phyloP scores from a whole-genome alignment of 2,113 vertebrate genomes.

The Maccullochella peelii region DNA sequence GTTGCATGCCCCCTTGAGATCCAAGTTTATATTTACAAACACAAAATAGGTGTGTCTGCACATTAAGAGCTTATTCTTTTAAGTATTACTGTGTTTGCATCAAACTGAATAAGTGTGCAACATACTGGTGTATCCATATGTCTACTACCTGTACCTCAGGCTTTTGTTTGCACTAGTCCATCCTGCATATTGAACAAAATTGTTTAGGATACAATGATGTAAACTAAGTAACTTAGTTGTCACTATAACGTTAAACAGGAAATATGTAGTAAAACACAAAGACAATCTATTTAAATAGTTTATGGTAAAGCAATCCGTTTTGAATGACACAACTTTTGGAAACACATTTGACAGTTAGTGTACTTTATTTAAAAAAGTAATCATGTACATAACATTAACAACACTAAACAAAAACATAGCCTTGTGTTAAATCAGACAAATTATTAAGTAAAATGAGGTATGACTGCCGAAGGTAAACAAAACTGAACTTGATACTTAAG shows the following conservation, averaged over 20 bases:
- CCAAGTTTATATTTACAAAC: background rate
- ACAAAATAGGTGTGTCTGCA: background rate
- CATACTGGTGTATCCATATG: background rate
- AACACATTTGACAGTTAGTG: constrained; percentile 79
- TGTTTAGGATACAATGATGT: background rate
- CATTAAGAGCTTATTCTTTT: background rate
- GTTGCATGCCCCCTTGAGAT: background rate
- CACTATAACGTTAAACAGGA: background rate
- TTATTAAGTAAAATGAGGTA: background rate
- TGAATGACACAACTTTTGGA: constrained; percentile 82
- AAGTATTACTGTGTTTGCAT: background rate
- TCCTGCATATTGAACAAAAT: background rate
- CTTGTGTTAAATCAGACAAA: constrained; percentile 4
- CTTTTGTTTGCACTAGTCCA: background rate
- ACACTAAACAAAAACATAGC: constrained; percentile 41
- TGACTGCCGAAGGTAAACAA: background rate
- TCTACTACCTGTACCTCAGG: background rate
- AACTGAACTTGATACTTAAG: background rate
- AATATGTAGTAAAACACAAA: background rate
- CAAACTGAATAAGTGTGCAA: background rate
- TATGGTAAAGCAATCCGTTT: constrained; percentile 12
- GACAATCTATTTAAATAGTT: background rate
- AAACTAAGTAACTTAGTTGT: background rate
- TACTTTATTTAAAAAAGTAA: constrained; percentile 79
- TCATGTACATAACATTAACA: constrained; percentile 68